These are phyloP conservation scores for Phalacrocorax pelagicus DNA, from an alignment of 2,113 vertebrate species.

Conservation along the genomic window DNA sequence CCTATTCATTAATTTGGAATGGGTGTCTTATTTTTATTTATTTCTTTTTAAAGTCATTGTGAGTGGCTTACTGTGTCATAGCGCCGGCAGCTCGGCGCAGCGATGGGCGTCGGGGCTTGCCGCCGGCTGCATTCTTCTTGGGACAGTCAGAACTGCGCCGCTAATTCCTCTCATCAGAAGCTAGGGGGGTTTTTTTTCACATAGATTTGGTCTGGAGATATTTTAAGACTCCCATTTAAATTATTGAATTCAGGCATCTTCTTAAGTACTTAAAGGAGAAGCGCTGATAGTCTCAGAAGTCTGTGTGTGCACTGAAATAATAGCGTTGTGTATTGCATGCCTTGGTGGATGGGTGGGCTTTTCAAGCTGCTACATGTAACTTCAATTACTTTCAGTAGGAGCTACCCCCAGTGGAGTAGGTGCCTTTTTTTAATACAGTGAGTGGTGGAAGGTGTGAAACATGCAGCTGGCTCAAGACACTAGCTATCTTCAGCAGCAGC, in stretches of 20 bases:
- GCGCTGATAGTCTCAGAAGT: neutral
- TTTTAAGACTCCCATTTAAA: neutral
- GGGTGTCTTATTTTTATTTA: neutral
- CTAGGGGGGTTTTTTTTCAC: neutral
- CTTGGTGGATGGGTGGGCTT: neutral
- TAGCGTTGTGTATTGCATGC: accelerated
- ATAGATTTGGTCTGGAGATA: neutral
- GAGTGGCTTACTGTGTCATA: neutral
- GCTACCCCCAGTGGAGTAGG: neutral
- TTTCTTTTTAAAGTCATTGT: neutral
- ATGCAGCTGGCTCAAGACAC: neutral
- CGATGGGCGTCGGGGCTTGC: neutral
- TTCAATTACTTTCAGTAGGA: neutral
- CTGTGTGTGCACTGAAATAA: neutral
- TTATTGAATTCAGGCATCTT: neutral
- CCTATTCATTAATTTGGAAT: neutral
- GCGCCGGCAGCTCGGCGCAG: accelerated
- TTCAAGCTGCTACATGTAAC: neutral
- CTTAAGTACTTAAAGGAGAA: neutral
- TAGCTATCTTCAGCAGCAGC: neutral
- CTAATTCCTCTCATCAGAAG: neutral
- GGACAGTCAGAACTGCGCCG: neutral
- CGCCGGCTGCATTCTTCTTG: neutral
- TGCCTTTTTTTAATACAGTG: neutral
- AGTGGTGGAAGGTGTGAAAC: neutral